phyloP scores from a whole-genome alignment of 2,797 vertebrate genomes.

The Myotis vivesi region DNA sequence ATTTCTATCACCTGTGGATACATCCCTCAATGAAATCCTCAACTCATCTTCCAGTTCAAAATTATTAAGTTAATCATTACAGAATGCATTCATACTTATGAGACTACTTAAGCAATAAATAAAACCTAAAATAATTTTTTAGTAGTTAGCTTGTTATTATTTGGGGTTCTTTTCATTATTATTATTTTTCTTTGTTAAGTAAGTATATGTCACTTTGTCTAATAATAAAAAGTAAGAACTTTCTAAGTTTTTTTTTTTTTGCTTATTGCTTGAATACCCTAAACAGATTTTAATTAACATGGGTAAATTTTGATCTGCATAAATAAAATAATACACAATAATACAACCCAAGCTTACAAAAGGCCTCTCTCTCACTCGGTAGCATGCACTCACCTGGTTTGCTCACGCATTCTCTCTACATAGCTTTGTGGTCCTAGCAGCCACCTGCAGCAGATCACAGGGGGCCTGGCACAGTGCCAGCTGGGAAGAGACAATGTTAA shows the following conservation, averaged over 20 bases:
- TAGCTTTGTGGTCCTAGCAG: neutral
- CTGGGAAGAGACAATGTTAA: neutral
- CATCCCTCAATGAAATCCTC: neutral
- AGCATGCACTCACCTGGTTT: neutral
- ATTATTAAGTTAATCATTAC: neutral
- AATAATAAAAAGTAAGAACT: neutral
- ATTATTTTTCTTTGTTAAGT: neutral
- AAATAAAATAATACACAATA: neutral
- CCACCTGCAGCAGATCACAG: neutral
- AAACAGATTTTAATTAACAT: neutral
- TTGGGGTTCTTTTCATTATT: neutral
- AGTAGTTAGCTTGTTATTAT: neutral
- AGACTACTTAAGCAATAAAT: neutral
- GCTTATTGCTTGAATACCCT: neutral
- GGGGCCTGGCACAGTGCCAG: neutral
- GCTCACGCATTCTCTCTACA: neutral
- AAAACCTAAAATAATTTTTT: neutral
- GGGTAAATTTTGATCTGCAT: neutral
- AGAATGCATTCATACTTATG: neutral
- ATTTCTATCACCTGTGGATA: neutral
- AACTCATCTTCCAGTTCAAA: neutral
- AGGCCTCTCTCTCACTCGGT: neutral
- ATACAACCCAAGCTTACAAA: neutral
- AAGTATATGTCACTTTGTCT: neutral
- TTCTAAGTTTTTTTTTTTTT: neutral